phyloP scores from a whole-genome alignment of 2,888 invertebrate species.

The Lissocephala sabroskyi region DNA sequence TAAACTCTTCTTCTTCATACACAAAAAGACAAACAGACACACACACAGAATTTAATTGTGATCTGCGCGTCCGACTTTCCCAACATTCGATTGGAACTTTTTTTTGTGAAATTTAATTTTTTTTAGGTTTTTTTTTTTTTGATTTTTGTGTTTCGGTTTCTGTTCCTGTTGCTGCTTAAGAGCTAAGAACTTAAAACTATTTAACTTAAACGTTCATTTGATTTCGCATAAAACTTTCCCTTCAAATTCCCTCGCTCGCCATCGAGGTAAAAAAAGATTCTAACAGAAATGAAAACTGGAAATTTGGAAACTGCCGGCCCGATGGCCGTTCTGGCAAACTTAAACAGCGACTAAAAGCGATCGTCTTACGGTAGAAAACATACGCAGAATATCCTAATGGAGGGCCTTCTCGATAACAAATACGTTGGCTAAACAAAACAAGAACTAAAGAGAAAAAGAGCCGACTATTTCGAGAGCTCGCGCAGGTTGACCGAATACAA shows the following conservation, averaged over 20 bases:
- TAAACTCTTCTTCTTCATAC: constrained; percentile 38
- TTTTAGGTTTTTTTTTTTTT: constrained; percentile 12
- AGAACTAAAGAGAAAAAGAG: constrained; percentile 15
- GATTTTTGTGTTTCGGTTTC: constrained; percentile 10
- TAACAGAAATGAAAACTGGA: constrained; percentile 6
- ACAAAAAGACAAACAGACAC: constrained; percentile 40
- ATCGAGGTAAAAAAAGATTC: not conserved
- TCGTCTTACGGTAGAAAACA: no score
- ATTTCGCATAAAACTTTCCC: constrained; percentile 38
- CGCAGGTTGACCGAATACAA: constrained; percentile 11
- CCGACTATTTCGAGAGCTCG: constrained; percentile 19
- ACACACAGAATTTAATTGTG: constrained; percentile 38
- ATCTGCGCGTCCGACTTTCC: no score
- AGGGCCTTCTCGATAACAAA: constrained; percentile 43
- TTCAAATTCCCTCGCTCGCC: no score
- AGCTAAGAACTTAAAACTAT: constrained; percentile 50
- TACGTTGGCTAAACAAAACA: constrained; percentile 6
- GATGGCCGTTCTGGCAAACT: no score
- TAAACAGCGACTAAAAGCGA: no score
- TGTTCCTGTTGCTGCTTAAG: constrained; percentile 8
- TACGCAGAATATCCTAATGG: constrained; percentile 59
- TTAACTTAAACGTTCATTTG: constrained; percentile 65
- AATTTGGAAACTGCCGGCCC: no score
- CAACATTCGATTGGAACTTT: constrained; percentile 17
- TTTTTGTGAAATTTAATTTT: constrained; percentile 24